These are phyloP conservation scores for Artemia sinica DNA, from an alignment of 2,888 invertebrate genomes.

Conservation along the genomic window DNA sequence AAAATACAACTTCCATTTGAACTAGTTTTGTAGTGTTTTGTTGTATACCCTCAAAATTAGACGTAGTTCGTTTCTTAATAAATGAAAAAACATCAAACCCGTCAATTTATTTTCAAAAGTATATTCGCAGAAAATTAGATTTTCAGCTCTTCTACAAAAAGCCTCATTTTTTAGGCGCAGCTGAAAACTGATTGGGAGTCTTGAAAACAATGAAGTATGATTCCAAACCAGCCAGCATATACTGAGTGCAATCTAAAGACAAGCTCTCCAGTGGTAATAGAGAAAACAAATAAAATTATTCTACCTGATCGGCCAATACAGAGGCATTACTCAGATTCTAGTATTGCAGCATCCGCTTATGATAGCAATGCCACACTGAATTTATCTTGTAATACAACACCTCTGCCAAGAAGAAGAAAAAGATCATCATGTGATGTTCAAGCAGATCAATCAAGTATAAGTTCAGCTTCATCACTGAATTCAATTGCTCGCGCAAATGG, in stretches of 20 bases:
- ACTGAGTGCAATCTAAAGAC: constrained; percentile 1
- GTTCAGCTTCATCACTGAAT: background rate
- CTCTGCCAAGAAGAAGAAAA: background rate
- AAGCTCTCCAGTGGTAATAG: background rate
- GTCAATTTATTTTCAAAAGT: no score
- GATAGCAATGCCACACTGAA: background rate
- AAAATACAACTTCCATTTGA: no score
- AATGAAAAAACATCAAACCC: no score
- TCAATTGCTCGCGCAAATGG: constrained; percentile 7
- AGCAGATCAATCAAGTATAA: constrained; percentile 6
- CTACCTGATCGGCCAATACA: background rate
- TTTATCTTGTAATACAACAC: constrained; percentile 4
- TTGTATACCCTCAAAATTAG: no score
- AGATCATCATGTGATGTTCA: background rate
- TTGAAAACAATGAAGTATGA: no score
- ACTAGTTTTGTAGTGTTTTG: no score
- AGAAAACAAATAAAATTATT: background rate
- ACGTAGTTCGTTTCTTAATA: no score
- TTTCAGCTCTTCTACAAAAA: no score
- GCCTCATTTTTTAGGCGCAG: no score
- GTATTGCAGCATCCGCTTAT: background rate
- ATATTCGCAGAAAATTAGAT: no score
- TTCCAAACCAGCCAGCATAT: background rate
- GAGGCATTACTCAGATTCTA: constrained; percentile 10
- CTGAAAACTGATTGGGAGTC: no score